Evolutionary conservation across 37 sponge, comb jelly and placozoan genomes (phyloP).

Genomic region (Dysidea cf. avara): DNA sequence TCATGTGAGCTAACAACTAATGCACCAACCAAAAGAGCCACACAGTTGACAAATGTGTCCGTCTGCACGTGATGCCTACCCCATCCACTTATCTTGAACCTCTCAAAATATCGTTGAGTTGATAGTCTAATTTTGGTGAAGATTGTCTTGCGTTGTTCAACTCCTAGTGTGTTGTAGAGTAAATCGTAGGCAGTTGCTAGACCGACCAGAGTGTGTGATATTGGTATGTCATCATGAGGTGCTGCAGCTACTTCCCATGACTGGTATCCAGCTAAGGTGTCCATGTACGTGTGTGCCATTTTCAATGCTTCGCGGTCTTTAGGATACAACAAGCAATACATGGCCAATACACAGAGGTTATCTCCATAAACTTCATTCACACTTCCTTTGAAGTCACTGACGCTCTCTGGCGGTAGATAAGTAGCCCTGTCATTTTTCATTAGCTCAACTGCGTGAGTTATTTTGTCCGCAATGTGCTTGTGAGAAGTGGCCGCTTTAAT

Average conservation of each 20-base stretch:
- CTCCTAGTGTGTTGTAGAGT: slow-evolving; percentile 7
- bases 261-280: slow-evolving; percentile 14
- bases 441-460: neutral
- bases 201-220: slow-evolving; percentile 35
- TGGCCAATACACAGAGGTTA: slow-evolving; percentile 21
- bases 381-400: slow-evolving; percentile 4
- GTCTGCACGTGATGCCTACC: slow-evolving; percentile 16
- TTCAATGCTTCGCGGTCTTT: slow-evolving; percentile 7
- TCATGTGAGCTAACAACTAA: slow-evolving; percentile 26
- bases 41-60: slow-evolving; percentile 17
- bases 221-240: slow-evolving; percentile 22
- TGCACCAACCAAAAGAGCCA: slow-evolving; percentile 23
- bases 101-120: slow-evolving; percentile 4
- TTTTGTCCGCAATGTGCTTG: neutral
- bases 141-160: slow-evolving; percentile 3
- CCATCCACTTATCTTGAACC: slow-evolving; percentile 12
- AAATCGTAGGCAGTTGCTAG: slow-evolving; percentile 36
- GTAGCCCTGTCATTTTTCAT: slow-evolving; percentile 10
- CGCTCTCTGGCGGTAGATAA: slow-evolving; percentile 21
- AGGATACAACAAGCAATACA: slow-evolving; percentile 27
- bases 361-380: slow-evolving; percentile 46
- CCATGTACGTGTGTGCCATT: slow-evolving; percentile 6
- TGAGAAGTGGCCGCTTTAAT: slow-evolving; percentile 3
- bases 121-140: slow-evolving; percentile 2
- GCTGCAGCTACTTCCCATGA: slow-evolving; percentile 1